Percentiles rank a stretch among this genome's conserved stretches.
Evolutionary conservation across 2,113 vertebrate genomes (phyloP).

Genomic region (Sylvia atricapilla): DNA sequence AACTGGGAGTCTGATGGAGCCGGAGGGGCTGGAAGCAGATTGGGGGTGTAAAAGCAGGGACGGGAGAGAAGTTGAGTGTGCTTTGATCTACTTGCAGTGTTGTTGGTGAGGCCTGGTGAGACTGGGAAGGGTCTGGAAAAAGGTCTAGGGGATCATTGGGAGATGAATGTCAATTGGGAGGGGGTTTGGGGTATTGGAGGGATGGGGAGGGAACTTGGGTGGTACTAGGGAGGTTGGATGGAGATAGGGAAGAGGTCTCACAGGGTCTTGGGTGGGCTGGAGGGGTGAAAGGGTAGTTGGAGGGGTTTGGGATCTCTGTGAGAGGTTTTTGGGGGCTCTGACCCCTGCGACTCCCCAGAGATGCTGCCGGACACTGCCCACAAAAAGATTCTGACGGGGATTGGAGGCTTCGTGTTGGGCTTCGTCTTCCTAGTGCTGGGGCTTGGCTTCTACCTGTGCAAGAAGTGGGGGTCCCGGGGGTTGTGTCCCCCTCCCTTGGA

Average conservation of each 20-base stretch:
- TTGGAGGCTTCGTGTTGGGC: background rate
- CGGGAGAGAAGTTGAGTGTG: background rate
- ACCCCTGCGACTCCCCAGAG: fast-evolving
- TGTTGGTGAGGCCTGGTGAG: background rate
- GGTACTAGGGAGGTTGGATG: background rate
- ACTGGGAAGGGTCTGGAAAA: background rate
- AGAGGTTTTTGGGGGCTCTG: background rate
- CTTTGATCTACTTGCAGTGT: background rate
- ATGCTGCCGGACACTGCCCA: fast-evolving
- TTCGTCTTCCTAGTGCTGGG: background rate
- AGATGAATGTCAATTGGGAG: background rate
- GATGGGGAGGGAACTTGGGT: fast-evolving
- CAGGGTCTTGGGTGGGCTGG: background rate
- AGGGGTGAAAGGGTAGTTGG: too few species aligned
- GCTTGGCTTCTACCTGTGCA: background rate
- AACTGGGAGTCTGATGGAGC: background rate
- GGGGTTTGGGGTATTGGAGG: background rate
- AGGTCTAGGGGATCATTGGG: background rate
- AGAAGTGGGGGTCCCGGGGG: background rate
- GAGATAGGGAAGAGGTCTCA: background rate
- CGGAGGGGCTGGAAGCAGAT: background rate
- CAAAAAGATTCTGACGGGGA: background rate
- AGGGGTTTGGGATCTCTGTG: background rate
- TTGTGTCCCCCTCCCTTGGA: fast-evolving
- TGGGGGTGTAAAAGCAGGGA: background rate